These are phyloP conservation scores for Myocastor coypus DNA, from an alignment of 2,113 vertebrate genomes.

Conservation along the genomic window DNA sequence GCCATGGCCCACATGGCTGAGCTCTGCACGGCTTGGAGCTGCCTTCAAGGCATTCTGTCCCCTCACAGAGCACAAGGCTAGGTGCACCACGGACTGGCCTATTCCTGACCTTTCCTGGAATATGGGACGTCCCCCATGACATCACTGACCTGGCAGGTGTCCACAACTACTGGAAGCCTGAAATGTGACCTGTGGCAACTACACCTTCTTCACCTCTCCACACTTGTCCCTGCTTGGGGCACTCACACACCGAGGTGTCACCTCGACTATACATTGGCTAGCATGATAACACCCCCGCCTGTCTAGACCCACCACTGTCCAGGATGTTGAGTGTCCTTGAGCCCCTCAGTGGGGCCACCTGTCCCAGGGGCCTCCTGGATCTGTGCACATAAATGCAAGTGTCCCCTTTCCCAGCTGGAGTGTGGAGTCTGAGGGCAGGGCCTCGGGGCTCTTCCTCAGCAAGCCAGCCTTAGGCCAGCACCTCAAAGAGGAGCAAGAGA, in stretches of 20 bases:
- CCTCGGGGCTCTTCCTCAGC: fast-evolving
- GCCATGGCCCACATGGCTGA: fast-evolving
- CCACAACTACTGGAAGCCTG: fast-evolving
- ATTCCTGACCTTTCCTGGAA: background rate
- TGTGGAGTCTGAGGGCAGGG: background rate
- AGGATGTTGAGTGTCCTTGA: background rate
- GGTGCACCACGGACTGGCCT: background rate
- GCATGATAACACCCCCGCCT: too few relatives aligned
- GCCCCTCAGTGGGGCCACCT: background rate
- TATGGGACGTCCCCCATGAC: fast-evolving
- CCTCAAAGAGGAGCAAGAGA: fast-evolving
- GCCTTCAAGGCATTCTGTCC: too few relatives aligned
- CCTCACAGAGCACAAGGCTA: background rate
- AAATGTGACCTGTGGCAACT: background rate
- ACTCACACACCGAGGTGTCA: fast-evolving
- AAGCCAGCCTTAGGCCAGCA: background rate
- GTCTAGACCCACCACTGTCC: background rate
- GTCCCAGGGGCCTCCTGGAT: too few relatives aligned
- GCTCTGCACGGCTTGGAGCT: fast-evolving
- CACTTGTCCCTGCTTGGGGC: too few relatives aligned
- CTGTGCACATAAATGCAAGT: fast-evolving
- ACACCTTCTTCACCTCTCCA: too few relatives aligned
- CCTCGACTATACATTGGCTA: background rate
- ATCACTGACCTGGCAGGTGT: background rate
- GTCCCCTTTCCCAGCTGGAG: background rate